Evolutionary conservation across 2,888 invertebrate species (phyloP).

Genomic region (Yponomeuta evonymella): DNA sequence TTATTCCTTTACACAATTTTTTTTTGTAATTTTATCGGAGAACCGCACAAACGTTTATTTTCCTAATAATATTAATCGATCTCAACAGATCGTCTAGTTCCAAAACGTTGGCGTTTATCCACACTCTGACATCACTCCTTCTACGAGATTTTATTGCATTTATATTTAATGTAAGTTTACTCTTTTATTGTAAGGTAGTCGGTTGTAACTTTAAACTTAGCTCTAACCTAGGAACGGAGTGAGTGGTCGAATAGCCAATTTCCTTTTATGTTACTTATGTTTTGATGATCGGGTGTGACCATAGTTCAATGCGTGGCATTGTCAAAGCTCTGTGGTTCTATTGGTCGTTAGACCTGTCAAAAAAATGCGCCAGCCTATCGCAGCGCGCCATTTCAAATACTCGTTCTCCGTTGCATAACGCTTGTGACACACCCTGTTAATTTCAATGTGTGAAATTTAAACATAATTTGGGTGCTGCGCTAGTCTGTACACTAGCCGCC

Average conservation of each 20-base stretch:
- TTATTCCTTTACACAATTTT: slow-evolving; percentile 1
- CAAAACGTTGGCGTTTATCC: background rate
- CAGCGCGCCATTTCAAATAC: slow-evolving; percentile 8
- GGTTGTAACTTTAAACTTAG: slow-evolving; percentile 10
- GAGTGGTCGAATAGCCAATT: slow-evolving; percentile 1
- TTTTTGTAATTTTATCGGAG: background rate
- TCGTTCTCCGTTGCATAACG: slow-evolving; percentile 1
- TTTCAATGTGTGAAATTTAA: background rate
- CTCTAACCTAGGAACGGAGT: slow-evolving; percentile 3
- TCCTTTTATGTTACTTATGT: background rate
- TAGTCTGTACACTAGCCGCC: slow-evolving; percentile 29
- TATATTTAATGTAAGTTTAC: slow-evolving; percentile 38
- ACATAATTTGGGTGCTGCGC: slow-evolving; percentile 28
- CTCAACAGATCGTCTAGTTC: background rate
- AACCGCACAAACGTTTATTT: slow-evolving; percentile 2
- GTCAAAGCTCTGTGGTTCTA: slow-evolving; percentile 2
- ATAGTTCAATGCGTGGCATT: background rate
- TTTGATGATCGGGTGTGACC: background rate
- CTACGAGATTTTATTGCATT: slow-evolving; percentile 56
- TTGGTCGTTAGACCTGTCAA: background rate
- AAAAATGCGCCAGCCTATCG: background rate
- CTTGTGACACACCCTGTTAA: background rate
- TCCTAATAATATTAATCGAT: background rate
- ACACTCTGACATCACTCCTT: slow-evolving; percentile 10
- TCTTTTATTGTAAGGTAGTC: slow-evolving; percentile 13